phyloP scores from a whole-genome alignment of 2,888 invertebrate species.

The Meghimatium bilineatum region DNA sequence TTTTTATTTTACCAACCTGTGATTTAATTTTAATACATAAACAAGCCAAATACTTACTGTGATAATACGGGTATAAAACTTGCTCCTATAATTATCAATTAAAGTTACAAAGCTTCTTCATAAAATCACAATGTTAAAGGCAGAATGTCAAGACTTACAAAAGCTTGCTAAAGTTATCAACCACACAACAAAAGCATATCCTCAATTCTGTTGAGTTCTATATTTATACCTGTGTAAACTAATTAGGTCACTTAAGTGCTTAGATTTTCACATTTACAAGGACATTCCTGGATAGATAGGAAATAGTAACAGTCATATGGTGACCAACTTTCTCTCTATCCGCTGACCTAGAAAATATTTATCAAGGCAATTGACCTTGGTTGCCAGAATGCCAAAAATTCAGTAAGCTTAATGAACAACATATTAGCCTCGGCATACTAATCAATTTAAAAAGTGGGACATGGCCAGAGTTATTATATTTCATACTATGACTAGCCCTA shows the following conservation, averaged over 20 bases:
- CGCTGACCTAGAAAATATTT: conserved; percentile 8
- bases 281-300: not conserved
- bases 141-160: not conserved
- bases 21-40: not conserved
- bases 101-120: too few relatives aligned
- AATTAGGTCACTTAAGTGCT: not conserved
- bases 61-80: not conserved
- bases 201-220: not conserved
- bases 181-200: not conserved
- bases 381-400: conserved; percentile 1
- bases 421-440: not conserved
- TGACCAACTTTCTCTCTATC: conserved; percentile 4
- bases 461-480: not conserved
- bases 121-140: not conserved
- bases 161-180: not conserved
- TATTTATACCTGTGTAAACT: conserved; percentile 2
- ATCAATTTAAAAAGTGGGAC: not conserved
- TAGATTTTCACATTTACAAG: conserved; percentile 6
- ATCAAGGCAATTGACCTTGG: conserved; percentile 18
- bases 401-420: not conserved
- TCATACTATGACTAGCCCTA: not conserved
- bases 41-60: not conserved
- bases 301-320: not conserved
- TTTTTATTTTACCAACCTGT: not conserved
- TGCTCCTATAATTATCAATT: not conserved